A percentile compares a stretch with the other conserved stretches of the same genome.
These are phyloP conservation scores for Malacoctenus gilli DNA, from an alignment of 2,797 vertebrate species.

Conservation along the genomic window DNA sequence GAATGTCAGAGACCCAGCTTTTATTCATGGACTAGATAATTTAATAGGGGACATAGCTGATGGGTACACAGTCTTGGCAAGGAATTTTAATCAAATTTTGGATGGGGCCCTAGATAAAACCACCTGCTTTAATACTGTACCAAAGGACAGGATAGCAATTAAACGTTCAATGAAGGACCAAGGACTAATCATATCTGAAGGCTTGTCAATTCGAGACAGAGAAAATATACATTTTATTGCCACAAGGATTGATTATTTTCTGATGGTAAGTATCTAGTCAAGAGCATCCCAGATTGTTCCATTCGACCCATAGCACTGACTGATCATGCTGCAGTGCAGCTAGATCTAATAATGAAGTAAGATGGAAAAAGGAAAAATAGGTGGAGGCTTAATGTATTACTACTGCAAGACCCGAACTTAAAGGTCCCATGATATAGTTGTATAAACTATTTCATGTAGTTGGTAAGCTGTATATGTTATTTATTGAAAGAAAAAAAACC, in stretches of 20 bases:
- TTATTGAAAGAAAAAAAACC: too few species aligned
- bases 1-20: not conserved
- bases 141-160: conserved; percentile 4
- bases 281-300: not conserved
- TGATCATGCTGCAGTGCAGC: conserved; percentile 3
- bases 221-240: not conserved
- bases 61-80: not conserved
- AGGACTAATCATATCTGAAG: conserved; percentile 1
- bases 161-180: not conserved
- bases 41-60: not conserved
- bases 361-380: too few species aligned
- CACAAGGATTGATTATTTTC: conserved; percentile 2
- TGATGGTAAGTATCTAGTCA: not conserved
- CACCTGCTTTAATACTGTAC: not conserved
- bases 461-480: too few species aligned
- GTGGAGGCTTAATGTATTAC: too few species aligned
- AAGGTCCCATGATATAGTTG: too few species aligned
- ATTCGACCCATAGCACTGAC: conserved; percentile 1
- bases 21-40: not conserved
- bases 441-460: too few species aligned
- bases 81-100: not conserved
- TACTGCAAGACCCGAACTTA: too few species aligned
- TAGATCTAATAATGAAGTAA: too few species aligned
- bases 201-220: not conserved
- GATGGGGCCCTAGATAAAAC: not conserved